These are phyloP conservation scores for Mimumesa dahlbomi DNA, from an alignment of 2,888 invertebrate genomes.

Conservation along the genomic window DNA sequence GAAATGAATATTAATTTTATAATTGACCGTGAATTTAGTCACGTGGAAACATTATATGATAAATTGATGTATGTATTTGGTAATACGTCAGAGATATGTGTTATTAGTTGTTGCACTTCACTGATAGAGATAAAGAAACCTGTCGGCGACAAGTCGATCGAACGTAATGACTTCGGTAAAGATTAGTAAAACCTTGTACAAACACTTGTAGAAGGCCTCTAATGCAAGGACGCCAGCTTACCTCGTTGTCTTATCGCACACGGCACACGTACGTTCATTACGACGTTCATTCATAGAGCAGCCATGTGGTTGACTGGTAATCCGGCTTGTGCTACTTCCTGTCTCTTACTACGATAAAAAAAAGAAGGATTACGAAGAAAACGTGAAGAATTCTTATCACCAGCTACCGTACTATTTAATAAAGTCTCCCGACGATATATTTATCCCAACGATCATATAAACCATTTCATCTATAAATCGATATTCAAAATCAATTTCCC, in stretches of 20 bases:
- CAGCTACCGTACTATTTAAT: background rate
- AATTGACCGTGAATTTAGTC: too few relatives aligned
- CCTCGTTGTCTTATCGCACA: constrained; percentile 31
- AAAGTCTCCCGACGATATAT: background rate
- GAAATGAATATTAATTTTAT: too few relatives aligned
- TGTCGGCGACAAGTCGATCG: too few relatives aligned
- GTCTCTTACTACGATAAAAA: constrained; percentile 38
- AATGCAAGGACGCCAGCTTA: constrained; percentile 8
- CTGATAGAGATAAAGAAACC: too few relatives aligned
- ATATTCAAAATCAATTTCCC: background rate
- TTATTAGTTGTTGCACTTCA: background rate
- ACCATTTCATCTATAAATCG: background rate
- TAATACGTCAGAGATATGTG: too few relatives aligned
- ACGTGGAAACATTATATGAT: too few relatives aligned
- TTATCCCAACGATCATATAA: too few relatives aligned
- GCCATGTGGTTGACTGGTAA: constrained; percentile 57
- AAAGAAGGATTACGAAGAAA: constrained; percentile 15
- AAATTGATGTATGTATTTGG: too few relatives aligned
- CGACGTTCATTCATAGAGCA: constrained; percentile 49
- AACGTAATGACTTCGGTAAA: too few relatives aligned
- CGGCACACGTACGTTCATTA: constrained; percentile 39
- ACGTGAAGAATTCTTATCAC: background rate
- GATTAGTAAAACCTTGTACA: too few relatives aligned
- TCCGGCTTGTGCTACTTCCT: constrained; percentile 47
- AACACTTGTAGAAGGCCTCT: background rate